Percentiles rank a stretch among this genome's conserved stretches.
phyloP scores from a whole-genome alignment of 2,797 vertebrate genomes.

The Eurystomus glaucurus region DNA sequence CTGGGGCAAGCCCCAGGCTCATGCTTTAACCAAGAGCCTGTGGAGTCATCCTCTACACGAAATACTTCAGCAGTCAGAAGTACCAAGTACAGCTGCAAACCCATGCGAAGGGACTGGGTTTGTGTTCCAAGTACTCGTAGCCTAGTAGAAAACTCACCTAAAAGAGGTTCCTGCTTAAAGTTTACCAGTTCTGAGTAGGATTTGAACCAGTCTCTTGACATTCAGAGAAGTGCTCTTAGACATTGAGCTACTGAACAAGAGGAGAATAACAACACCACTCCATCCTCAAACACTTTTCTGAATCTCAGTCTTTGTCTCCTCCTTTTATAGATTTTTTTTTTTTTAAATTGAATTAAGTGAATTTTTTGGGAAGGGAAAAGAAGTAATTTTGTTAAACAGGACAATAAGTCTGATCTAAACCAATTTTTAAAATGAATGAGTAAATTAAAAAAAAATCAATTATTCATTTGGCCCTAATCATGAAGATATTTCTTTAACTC shows the following conservation, averaged over 20 bases:
- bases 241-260: neutral
- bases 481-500: conserved; percentile 13
- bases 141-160: neutral
- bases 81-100: neutral
- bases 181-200: neutral
- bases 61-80: neutral
- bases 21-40: neutral
- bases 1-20: neutral
- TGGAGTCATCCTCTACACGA: neutral
- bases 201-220: neutral
- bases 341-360: neutral
- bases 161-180: neutral
- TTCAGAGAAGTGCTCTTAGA: neutral
- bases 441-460: neutral
- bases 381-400: neutral
- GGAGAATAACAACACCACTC: neutral
- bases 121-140: neutral
- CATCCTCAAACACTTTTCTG: neutral
- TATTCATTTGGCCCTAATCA: neutral
- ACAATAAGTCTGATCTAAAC: neutral
- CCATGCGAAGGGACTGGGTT: neutral
- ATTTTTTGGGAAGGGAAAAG: neutral
- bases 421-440: neutral
- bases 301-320: neutral
- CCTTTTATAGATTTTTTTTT: neutral